Percentiles rank a stretch among this genome's conserved stretches.
These are phyloP conservation scores for Limanda limanda DNA, from an alignment of 2,113 vertebrate species.

Conservation along the genomic window DNA sequence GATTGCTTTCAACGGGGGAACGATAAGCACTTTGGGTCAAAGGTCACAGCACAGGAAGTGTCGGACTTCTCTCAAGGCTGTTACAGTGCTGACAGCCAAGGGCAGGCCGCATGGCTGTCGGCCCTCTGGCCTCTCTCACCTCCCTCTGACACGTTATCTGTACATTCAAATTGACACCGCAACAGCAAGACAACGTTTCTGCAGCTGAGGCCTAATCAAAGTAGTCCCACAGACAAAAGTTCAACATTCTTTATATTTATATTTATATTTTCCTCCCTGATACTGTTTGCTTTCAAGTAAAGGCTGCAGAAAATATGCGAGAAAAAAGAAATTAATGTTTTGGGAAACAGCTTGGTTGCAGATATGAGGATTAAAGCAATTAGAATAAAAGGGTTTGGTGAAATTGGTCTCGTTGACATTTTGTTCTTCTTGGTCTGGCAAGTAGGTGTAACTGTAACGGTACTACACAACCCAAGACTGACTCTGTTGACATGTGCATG, in stretches of 20 bases:
- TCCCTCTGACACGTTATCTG: slow-evolving; percentile 40
- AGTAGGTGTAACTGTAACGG: too few relatives aligned
- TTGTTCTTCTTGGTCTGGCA: too few relatives aligned
- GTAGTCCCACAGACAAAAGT: neutral
- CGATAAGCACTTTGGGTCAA: slow-evolving; percentile 73
- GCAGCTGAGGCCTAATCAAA: neutral
- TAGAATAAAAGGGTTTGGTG: too few relatives aligned
- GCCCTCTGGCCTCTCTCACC: slow-evolving; percentile 49
- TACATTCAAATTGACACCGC: neutral
- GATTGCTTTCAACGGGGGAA: slow-evolving; percentile 61
- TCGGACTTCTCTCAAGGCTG: slow-evolving; percentile 66
- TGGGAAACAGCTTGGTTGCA: slow-evolving; percentile 5
- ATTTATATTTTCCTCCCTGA: neutral
- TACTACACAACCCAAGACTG: too few relatives aligned
- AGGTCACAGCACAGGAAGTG: slow-evolving; percentile 77
- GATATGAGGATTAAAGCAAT: neutral
- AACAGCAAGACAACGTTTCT: slow-evolving; percentile 6
- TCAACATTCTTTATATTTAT: neutral
- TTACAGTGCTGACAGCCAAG: slow-evolving; percentile 72
- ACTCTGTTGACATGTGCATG: neutral
- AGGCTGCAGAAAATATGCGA: neutral
- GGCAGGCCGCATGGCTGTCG: slow-evolving; percentile 53
- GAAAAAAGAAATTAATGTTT: neutral
- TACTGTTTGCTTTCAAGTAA: neutral
- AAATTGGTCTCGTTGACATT: too few relatives aligned